A percentile compares a stretch with the other conserved stretches of the same genome.
These are phyloP conservation scores for Xiphias gladius DNA, from an alignment of 2,113 vertebrate genomes.

Conservation along the genomic window DNA sequence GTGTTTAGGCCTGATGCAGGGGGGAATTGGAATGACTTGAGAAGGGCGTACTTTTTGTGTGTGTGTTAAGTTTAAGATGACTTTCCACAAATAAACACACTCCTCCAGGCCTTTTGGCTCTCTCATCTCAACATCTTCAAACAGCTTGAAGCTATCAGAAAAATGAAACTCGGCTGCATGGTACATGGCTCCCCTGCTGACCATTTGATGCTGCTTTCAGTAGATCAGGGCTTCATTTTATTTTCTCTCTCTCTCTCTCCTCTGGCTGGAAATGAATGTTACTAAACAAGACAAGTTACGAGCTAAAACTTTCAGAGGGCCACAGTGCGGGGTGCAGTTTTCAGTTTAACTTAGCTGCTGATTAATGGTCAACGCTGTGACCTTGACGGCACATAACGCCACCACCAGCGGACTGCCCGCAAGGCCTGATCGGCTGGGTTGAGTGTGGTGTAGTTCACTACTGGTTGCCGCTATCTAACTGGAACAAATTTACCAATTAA, in stretches of 20 bases:
- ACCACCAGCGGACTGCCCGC: conserved; percentile 21
- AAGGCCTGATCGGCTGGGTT: conserved; percentile 19
- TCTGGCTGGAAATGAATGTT: conserved; percentile 14
- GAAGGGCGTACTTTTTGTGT: neutral
- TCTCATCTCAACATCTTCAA: conserved; percentile 47
- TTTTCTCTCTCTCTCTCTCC: conserved; percentile 18
- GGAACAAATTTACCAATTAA: conserved; percentile 91
- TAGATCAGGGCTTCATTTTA: conserved; percentile 23
- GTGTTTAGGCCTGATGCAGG: conserved; percentile 42
- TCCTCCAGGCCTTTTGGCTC: conserved; percentile 2
- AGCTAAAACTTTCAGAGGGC: conserved; percentile 9
- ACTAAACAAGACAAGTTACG: neutral
- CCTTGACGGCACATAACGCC: conserved; percentile 24
- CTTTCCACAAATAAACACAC: conserved; percentile 9
- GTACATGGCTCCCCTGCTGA: conserved; percentile 38
- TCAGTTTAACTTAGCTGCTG: neutral
- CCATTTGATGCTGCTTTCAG: conserved; percentile 37
- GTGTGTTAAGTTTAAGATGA: conserved; percentile 24
- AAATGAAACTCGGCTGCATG: conserved; percentile 18
- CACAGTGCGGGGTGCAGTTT: neutral
- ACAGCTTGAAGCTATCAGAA: conserved; percentile 46
- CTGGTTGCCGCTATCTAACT: conserved; percentile 85
- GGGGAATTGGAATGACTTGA: conserved; percentile 48
- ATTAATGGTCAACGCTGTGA: conserved; percentile 34
- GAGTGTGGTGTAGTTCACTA: conserved; percentile 39